These are phyloP conservation scores for Montipora foliosa DNA, from an alignment of 64 coral and sea anemone genomes.

Conservation along the genomic window DNA sequence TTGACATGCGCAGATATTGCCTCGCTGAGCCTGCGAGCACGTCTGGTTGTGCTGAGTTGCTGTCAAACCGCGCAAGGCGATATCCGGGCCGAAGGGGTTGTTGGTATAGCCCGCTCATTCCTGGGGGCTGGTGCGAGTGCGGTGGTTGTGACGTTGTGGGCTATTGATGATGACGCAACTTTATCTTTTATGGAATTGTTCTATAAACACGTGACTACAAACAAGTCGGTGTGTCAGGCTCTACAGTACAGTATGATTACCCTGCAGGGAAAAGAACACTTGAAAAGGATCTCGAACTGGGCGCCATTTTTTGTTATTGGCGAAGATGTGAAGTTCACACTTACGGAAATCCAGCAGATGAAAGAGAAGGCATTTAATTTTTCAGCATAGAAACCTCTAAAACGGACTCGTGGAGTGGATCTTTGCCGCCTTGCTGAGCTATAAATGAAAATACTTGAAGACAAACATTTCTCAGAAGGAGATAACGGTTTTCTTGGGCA, in stretches of 20 bases:
- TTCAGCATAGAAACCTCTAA: neutral
- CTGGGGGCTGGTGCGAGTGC: constrained; percentile 29
- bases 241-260: neutral
- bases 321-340: constrained; percentile 2
- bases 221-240: constrained; percentile 4
- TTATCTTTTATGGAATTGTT: constrained; percentile 17
- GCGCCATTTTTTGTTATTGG: constrained; percentile 27
- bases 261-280: constrained; percentile 15
- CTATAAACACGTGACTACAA: constrained; percentile 9
- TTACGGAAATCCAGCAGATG: neutral
- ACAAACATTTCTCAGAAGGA: neutral
- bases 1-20: constrained; percentile 24
- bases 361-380: neutral
- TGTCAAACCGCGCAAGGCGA: constrained; percentile 16
- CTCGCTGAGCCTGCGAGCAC: neutral
- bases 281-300: constrained; percentile 28
- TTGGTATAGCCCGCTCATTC: constrained; percentile 20
- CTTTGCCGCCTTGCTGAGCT: neutral
- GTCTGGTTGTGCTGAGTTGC: constrained; percentile 37
- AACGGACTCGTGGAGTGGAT: neutral
- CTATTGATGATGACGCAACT: constrained; percentile 40
- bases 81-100: constrained; percentile 26
- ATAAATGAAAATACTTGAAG: neutral
- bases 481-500: too few relatives aligned
- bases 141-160: constrained; percentile 24